Evolutionary conservation across 2,888 invertebrate genomes (phyloP).

Genomic region (Metalampra italica): DNA sequence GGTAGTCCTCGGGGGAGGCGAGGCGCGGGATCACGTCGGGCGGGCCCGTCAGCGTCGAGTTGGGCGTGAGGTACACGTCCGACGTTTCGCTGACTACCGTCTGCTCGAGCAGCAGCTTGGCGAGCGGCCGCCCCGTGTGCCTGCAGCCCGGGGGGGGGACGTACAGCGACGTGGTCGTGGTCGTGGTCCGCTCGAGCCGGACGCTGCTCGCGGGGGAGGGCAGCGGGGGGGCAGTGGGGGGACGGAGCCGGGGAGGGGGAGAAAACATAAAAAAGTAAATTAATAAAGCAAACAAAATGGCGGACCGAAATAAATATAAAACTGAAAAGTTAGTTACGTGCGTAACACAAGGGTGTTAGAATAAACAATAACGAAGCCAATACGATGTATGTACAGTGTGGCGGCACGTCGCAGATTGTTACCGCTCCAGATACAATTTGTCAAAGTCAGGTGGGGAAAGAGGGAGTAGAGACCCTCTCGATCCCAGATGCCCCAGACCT

Average conservation of each 20-base stretch:
- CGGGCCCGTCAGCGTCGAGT: constrained; percentile 46
- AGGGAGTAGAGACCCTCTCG: too few species aligned
- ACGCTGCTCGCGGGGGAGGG: constrained; percentile 32
- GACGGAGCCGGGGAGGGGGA: constrained; percentile 23
- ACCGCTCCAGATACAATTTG: too few species aligned
- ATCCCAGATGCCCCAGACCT: too few species aligned
- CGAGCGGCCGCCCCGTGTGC: constrained; percentile 40
- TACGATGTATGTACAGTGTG: constrained; percentile 24
- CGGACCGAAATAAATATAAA: constrained; percentile 3
- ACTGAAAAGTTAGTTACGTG: constrained; percentile 50
- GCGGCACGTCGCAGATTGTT: too few species aligned
- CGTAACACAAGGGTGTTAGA: constrained; percentile 25
- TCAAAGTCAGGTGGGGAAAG: too few species aligned
- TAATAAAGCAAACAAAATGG: constrained; percentile 37
- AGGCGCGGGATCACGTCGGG: constrained; percentile 59
- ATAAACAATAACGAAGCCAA: constrained; percentile 12
- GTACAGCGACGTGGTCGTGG: constrained; percentile 38
- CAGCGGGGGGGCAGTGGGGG: constrained; percentile 20
- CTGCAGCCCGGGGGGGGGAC: constrained; percentile 26
- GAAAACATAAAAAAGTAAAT: constrained; percentile 42
- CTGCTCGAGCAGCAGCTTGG: constrained; percentile 49
- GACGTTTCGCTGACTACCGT: constrained; percentile 41
- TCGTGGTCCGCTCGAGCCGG: constrained; percentile 45
- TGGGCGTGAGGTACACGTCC: constrained; percentile 57
- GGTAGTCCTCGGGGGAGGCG: constrained; percentile 37